Percentiles rank a stretch among this genome's conserved stretches.
Conservation (phyloP, 2,888 invertebrate species). For the Euclidia mi region DNA sequence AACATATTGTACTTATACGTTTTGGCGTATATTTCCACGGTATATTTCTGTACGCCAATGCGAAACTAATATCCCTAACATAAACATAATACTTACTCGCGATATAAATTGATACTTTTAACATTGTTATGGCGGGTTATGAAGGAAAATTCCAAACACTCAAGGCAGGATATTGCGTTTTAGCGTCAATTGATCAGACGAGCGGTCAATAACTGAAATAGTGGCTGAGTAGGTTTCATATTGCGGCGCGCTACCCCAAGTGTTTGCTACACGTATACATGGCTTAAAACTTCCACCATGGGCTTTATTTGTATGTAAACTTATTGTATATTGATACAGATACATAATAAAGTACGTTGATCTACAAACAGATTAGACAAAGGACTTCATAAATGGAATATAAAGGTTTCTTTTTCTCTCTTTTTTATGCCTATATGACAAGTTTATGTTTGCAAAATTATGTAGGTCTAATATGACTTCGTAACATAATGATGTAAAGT, state of each 20-base stretch:
- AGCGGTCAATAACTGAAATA: conserved; percentile 81
- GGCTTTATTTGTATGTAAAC: not conserved
- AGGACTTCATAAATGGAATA: no score
- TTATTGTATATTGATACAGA: not conserved
- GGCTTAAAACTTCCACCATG: not conserved
- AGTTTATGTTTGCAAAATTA: no score
- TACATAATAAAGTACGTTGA: no score
- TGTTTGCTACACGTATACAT: conserved; percentile 23
- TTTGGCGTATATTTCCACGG: no score
- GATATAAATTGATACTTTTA: conserved; percentile 10
- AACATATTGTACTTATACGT: no score
- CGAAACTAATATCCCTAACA: conserved; percentile 1
- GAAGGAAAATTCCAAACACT: conserved; percentile 67
- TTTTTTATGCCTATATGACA: no score
- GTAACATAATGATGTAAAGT: no score
- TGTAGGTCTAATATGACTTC: no score
- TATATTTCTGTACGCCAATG: no score
- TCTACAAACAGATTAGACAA: no score
- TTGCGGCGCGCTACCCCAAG: conserved; percentile 50
- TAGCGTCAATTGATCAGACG: conserved; percentile 74
- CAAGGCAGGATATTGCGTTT: conserved; percentile 79
- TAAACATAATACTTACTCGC: not conserved
- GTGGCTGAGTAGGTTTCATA: conserved; percentile 68
- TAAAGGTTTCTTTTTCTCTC: no score
- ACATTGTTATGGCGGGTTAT: conserved; percentile 34